A percentile compares a stretch with the other conserved stretches of the same genome.
These are phyloP conservation scores for Lysiphlebus fabarum DNA, from an alignment of 1,140 invertebrate species.

Conservation along the genomic window DNA sequence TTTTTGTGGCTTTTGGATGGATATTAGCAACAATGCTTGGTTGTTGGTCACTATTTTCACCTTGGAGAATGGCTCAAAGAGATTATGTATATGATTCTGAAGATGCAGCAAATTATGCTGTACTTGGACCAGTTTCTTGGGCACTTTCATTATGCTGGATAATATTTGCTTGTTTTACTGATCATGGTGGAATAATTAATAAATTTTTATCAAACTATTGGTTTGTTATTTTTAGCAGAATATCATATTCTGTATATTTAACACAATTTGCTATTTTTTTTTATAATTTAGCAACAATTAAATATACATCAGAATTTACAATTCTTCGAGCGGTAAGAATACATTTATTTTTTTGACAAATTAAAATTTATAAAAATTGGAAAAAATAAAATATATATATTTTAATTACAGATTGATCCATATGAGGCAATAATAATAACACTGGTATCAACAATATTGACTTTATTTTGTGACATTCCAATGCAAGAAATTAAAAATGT, in stretches of 20 bases:
- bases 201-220: constrained; percentile 64
- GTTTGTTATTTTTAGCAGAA: constrained; percentile 64
- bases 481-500: constrained; percentile 57
- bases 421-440: constrained; percentile 42
- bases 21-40: constrained; percentile 53
- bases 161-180: constrained; percentile 62
- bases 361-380: constrained; percentile 14
- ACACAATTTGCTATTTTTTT: constrained; percentile 69
- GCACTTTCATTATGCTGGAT: constrained; percentile 63
- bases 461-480: constrained; percentile 58
- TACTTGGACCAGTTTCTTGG: constrained; percentile 63
- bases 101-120: constrained; percentile 64
- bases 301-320: constrained; percentile 59
- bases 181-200: constrained; percentile 61
- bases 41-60: constrained; percentile 60
- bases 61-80: constrained; percentile 56
- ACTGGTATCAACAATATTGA: constrained; percentile 46
- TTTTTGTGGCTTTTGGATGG: constrained; percentile 59
- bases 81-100: constrained; percentile 61
- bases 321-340: constrained; percentile 54
- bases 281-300: constrained; percentile 59
- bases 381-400: constrained; percentile 11
- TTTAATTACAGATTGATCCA: constrained; percentile 49
- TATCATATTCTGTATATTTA: constrained; percentile 74
- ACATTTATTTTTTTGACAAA: constrained; percentile 19